Percentiles rank a stretch among this genome's conserved stretches.
These are phyloP conservation scores for Anisognathus igniventris DNA, from an alignment of 2,797 vertebrate species.

Conservation along the genomic window DNA sequence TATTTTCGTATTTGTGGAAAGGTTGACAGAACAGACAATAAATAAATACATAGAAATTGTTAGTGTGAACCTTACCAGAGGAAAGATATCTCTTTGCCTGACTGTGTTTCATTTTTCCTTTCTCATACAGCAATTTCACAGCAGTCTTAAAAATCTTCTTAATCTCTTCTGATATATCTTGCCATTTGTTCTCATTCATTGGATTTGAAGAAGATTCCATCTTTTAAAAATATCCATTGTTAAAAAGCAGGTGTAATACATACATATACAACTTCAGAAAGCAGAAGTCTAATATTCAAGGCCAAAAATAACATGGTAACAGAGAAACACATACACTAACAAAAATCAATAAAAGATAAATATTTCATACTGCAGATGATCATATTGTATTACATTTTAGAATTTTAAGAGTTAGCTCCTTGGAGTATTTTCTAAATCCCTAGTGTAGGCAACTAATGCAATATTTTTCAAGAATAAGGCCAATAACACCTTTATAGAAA, in stretches of 20 bases:
- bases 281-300: background rate
- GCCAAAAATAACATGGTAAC: background rate
- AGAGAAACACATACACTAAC: background rate
- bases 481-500: background rate
- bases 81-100: constrained; percentile 96
- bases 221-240: constrained; percentile 72
- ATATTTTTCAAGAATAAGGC: background rate
- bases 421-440: background rate
- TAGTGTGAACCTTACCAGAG: constrained; percentile 81
- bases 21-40: background rate
- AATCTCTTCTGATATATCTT: constrained; percentile 92
- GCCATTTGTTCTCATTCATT: constrained; percentile 90
- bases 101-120: constrained; percentile 90
- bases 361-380: background rate
- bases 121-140: constrained; percentile 90
- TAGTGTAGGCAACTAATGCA: background rate
- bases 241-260: constrained; percentile 5
- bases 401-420: background rate
- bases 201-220: constrained; percentile 86
- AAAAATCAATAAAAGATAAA: background rate
- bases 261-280: background rate
- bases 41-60: background rate
- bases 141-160: constrained; percentile 92
- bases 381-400: background rate
- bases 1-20: background rate